Base-by-base conservation (phyloP, 53 echinoderm and acorn worm species). In the Echinarachnius parma region DNA sequence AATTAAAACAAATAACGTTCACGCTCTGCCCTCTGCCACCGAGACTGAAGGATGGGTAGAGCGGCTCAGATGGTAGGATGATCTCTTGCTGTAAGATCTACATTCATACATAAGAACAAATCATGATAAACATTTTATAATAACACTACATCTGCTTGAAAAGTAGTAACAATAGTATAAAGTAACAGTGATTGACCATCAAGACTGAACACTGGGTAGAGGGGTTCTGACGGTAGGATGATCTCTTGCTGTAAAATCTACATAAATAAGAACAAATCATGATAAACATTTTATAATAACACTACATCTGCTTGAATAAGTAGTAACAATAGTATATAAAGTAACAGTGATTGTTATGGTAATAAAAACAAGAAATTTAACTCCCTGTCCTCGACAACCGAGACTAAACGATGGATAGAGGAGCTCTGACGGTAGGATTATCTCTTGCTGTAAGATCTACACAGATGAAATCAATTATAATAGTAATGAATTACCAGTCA, bases 31-130 rank as follows among this genome's bases (percentile, higher is more conserved):
- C 87, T 11, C 79, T 75, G 26, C 88, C 78, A 2, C 82, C 82
- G 42, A 91, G 77, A 60, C 85, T 84, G 64, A 96, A 82, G 18
- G 91, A 91, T 2, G 96, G 96, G 68, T 84, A 88, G 9, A 91
- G 56, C 0, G 91, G 91, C 44, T 67, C 62, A 16, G 78, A 42
- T 4, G 95, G 90, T 0, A 89, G 42, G 37, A 67, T 57, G 10
- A 93, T 76, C 52, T 83, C 80, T 26, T 83, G 62, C 22, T 72
- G 53, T 14, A 83, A 27, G 32, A 87, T 83, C 87, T 87, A 42
- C 9, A n/a, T n/a, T n/a, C n/a, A 3, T 16, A 46, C 2, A 58
- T 1, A 31, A 29, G 52, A 0, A 2, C n/a, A 39, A 34, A 11
- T 8, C 22, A 37, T 9, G 10, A 24, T 20, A 37, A 29, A 28